These are phyloP conservation scores for Oreochromis tanganicae DNA, from an alignment of 2,113 vertebrate species.

Conservation along the genomic window DNA sequence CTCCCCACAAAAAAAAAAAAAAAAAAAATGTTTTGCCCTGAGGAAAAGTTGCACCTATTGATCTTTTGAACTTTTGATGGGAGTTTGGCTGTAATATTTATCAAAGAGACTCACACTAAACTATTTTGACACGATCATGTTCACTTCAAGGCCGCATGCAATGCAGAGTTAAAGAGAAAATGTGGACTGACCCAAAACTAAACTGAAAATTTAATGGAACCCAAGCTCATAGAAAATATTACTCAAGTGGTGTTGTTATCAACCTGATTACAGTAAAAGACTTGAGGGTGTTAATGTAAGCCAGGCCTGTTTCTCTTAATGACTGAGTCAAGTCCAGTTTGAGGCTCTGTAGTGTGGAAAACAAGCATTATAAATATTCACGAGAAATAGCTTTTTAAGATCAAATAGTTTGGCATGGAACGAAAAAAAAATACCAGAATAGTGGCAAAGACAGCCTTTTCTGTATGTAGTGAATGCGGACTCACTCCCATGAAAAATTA, in stretches of 20 bases:
- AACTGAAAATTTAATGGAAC: not conserved
- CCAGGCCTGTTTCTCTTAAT: not conserved
- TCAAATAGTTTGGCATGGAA: conserved; percentile 19
- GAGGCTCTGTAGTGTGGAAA: not conserved
- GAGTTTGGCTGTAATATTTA: conserved; percentile 42
- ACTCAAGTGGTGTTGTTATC: not conserved
- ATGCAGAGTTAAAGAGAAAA: not conserved
- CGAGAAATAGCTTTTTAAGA: conserved; percentile 37
- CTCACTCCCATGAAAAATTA: conserved; percentile 21
- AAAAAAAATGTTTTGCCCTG: not conserved
- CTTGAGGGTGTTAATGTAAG: not conserved
- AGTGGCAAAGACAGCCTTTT: not conserved
- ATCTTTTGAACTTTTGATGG: conserved; percentile 51
- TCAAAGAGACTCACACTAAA: conserved; percentile 53
- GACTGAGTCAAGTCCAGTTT: conserved; percentile 31
- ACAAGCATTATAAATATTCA: conserved; percentile 45
- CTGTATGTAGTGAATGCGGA: not conserved
- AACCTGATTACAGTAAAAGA: conserved; percentile 18
- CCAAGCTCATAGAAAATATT: not conserved
- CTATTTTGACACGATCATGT: conserved; percentile 23
- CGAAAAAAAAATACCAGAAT: not conserved
- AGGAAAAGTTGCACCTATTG: conserved; percentile 28
- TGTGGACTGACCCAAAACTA: conserved; percentile 4
- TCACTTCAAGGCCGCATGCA: conserved; percentile 14
- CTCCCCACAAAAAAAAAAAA: not conserved